Base-by-base conservation (phyloP, 2,888 invertebrate genomes). In the Microctonus brassicae region DNA sequence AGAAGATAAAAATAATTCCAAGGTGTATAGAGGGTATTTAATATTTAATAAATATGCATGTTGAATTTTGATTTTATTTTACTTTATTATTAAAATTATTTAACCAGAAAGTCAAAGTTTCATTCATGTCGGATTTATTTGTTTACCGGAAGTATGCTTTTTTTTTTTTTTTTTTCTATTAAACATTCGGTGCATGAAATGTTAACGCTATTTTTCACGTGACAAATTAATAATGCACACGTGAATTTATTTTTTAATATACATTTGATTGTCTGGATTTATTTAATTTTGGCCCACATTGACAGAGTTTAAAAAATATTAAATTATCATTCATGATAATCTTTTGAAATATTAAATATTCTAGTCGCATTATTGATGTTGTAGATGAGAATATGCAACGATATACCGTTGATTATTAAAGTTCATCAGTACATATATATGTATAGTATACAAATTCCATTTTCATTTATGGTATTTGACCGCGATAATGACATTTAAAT, bases 201-300 rank as follows among this genome's bases (percentile, higher is more conserved):
- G 73, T 62, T 69, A 70, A 22, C 69, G 67, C 33, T 75, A 74
- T 76, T 76, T 77, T 76, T 76, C 64, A 70, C 64, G 71, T 63
- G 55, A 53, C 58, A 52, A 63, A 34, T 47, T 58, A 70, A 65
- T n/a, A 39, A 39, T 47, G 52, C 74, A 73, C 74, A 73, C 71
- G 73, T 55, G 71, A 72, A 66, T 74, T 74, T 73, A 78, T 79
- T n/a, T n/a, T n/a, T 76, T 77, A 80, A 77, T 69, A 66, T 64
- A 73, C 73, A 7, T n/a, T 17, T 79, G n/a, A n/a, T n/a, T n/a
- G n/a, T n/a, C n/a, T n/a, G n/a, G n/a, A n/a, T n/a, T n/a, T n/a
- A n/a, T n/a, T n/a, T n/a, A n/a, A n/a, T n/a, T n/a, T n/a, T n/a
- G n/a, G n/a, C n/a, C n/a, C n/a, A n/a, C n/a, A n/a, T n/a, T n/a